phyloP scores from a whole-genome alignment of 2,113 vertebrate species.

The pig (Sus scrofa) region T2T-Sscrofa CM000813.6:151045501-151046000 shows the following conservation, averaged over 20 bases:
- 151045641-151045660: not conserved
- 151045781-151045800: not conserved
- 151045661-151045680: not conserved
- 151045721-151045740: not conserved
- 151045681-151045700: not conserved
- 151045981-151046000: constrained; percentile 2
- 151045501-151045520: not conserved
- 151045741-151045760: not conserved
- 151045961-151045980: not conserved
- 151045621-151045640: not conserved
- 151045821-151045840: not conserved
- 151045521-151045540: constrained; percentile 30
- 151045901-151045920: not conserved
- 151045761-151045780: not conserved
- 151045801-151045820: not conserved
- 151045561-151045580: not conserved
- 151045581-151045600: not conserved
- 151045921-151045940: not conserved
- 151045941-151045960: not conserved
- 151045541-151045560: not conserved
- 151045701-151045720: not conserved
- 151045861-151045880: constrained; percentile 44
- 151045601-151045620: not conserved
- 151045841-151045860: constrained; percentile 40
- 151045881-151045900: constrained; percentile 21